These are phyloP conservation scores for Lycophotia porphyrea DNA, from an alignment of 2,888 invertebrate genomes.

Conservation along the genomic window DNA sequence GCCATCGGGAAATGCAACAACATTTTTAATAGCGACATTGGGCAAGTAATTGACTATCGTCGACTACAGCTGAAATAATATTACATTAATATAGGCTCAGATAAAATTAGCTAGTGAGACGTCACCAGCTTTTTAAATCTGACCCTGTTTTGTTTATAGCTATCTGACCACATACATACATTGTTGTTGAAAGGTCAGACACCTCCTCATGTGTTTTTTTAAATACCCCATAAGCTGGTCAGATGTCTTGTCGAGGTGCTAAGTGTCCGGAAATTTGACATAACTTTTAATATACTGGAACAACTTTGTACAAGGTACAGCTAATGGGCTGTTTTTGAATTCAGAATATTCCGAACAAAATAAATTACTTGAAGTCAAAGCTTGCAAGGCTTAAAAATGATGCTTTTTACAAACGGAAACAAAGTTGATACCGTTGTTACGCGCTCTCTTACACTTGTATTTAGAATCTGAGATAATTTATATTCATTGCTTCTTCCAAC, in stretches of 20 bases:
- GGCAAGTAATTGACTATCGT: constrained; percentile 64
- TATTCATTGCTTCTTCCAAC: background rate
- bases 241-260: background rate
- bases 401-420: background rate
- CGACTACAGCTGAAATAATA: constrained; percentile 54
- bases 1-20: constrained; percentile 28
- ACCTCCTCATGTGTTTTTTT: background rate
- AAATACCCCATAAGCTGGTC: background rate
- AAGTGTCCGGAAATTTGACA: background rate
- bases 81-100: constrained; percentile 36
- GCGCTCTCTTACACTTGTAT: background rate
- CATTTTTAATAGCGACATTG: constrained; percentile 45
- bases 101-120: background rate
- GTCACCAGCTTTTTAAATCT: background rate
- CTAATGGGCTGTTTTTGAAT: background rate
- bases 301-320: background rate
- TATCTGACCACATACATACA: constrained; percentile 17
- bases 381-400: background rate
- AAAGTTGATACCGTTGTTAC: background rate
- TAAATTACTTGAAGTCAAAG: background rate
- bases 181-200: background rate
- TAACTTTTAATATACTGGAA: background rate
- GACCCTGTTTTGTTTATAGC: constrained; percentile 9
- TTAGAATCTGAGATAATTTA: background rate
- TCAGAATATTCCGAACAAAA: background rate